Conservation (phyloP, 2,113 vertebrate genomes). For the Nerophis lumbriciformis region DNA sequence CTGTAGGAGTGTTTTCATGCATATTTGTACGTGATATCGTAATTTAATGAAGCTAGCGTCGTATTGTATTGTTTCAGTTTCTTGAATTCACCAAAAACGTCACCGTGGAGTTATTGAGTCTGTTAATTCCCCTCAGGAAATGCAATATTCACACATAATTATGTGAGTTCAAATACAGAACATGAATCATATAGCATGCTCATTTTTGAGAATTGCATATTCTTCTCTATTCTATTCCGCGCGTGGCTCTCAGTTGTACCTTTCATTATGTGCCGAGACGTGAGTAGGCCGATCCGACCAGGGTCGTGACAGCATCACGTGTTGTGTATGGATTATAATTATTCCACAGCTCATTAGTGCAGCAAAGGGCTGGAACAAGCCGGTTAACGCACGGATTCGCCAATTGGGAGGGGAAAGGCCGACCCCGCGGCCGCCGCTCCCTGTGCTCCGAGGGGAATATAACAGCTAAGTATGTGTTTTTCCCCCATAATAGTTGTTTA, state of each 20-base stretch:
- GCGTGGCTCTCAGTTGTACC: neutral
- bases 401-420: neutral
- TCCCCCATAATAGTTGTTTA: slow-evolving; percentile 23
- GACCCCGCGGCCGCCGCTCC: neutral
- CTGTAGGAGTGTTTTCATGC: too few relatives aligned
- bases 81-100: too few relatives aligned
- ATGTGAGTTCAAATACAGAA: neutral
- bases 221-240: too few relatives aligned
- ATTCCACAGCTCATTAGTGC: slow-evolving; percentile 18
- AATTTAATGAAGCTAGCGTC: too few relatives aligned
- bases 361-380: slow-evolving; percentile 29
- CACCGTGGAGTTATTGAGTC: too few relatives aligned
- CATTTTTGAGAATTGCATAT: too few relatives aligned
- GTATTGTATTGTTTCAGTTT: too few relatives aligned
- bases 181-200: neutral
- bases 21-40: too few relatives aligned
- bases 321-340: slow-evolving; percentile 32
- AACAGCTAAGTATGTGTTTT: slow-evolving; percentile 5
- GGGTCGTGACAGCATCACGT: slow-evolving; percentile 17
- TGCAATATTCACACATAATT: neutral
- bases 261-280: slow-evolving; percentile 2
- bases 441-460: neutral
- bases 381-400: too few relatives aligned
- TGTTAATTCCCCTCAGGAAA: neutral
- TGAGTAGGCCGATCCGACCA: slow-evolving; percentile 16